Base-by-base conservation (phyloP, 2,888 invertebrate genomes). In the Tinea pellionella region DNA sequence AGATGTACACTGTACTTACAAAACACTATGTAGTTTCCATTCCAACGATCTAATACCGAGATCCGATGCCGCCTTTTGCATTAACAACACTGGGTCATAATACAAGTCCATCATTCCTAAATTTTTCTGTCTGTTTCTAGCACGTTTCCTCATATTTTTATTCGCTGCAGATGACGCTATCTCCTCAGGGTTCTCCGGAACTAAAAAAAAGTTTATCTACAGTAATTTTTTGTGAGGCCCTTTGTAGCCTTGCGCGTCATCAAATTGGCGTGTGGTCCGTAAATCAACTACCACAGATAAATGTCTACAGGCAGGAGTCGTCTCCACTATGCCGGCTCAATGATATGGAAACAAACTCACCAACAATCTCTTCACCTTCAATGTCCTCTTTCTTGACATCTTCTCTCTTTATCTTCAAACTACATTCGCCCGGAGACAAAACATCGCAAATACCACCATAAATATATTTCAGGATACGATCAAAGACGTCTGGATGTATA, bases 391-490 rank as follows among this genome's bases (percentile, higher is more conserved):
- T 24, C 24, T 24, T 24, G 3, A 6, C 6, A 66, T 87, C 85
- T 65, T 88, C 87, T 68, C 69, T 82, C 68, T 76, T 77, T 65
- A 86, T 77, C 72, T 79, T 84, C n/a, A 88, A 65, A 0, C 75
- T 72, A 62, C 89, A 88, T 1, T 83, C 77, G 0, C 90, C 92
- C 32, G 84, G 65, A 59, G 83, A 84, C 0, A 89, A 74, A 16
- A 93, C 86, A 65, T 91, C 90, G 69, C 93, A 93, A 0, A 78
- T 80, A 4, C 91, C 90, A 0, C 92, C 91, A 71, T 96, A 96
- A 66, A 95, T 90, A 71, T 59, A 59, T 2, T 29, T 75, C 7
- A 96, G 72, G n/a, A 95, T 79, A 63, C 94, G 88, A 62, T 92
- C 89, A 71, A 96, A 94, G 61, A 94, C 90, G 59, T 91, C 89